Conservation (phyloP, 2,113 vertebrate species). For the Anser brachyrhynchus region DNA sequence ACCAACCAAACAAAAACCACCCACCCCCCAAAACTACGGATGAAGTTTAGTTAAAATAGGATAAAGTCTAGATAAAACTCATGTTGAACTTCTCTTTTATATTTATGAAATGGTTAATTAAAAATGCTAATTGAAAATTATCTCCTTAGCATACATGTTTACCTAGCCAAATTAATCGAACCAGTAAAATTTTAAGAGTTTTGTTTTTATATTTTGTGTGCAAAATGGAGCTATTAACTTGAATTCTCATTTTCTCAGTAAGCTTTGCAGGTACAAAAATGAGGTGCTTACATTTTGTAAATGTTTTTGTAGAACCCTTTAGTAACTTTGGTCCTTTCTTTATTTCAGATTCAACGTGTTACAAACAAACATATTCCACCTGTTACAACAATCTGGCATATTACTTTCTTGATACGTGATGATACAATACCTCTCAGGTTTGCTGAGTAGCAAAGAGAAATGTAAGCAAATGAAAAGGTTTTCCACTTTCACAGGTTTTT, state of each 20-base stretch:
- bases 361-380: constrained; percentile 78
- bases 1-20: no score
- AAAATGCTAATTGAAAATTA: neutral
- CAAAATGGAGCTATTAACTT: neutral
- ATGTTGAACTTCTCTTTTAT: neutral
- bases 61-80: neutral
- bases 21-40: neutral
- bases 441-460: constrained; percentile 77
- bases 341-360: constrained; percentile 72
- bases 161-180: neutral
- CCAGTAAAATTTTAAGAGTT: neutral
- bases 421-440: constrained; percentile 79
- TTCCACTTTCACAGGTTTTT: constrained; percentile 78
- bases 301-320: constrained; percentile 65
- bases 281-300: constrained; percentile 53
- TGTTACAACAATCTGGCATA: constrained; percentile 78
- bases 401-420: constrained; percentile 78
- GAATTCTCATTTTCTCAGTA: neutral
- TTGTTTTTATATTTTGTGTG: neutral
- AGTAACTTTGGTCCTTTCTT: constrained; percentile 71
- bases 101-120: neutral
- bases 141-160: neutral
- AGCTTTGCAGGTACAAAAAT: constrained; percentile 29
- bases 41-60: neutral
- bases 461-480: constrained; percentile 78